Evolutionary conservation across 2,797 vertebrate species (phyloP), one percentile per base, ranked within the genome.

Genomic region (Pelobates cultripes): DNA sequence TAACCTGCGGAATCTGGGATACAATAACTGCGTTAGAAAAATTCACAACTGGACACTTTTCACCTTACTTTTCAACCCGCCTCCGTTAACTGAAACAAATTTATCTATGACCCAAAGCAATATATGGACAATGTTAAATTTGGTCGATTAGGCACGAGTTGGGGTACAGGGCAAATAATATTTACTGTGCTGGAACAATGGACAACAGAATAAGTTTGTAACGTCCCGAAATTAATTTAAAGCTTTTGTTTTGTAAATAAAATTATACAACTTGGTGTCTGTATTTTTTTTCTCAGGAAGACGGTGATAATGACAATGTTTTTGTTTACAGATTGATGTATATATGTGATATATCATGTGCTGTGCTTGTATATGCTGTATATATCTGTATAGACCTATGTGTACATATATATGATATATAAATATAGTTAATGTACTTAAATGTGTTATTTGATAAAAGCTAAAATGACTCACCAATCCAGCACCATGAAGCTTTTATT

Each of bases 201-300:
- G 55, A 7, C 13, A 12, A 57, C 14, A 57, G 9, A 57, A 15
- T 14, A 4, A 2, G 13, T 57, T 57, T 15, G 55, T 57, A 10
- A 57, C 55, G 9, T 57, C 55, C 55, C 13, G 55, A 12, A 57
- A 12, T 57, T 57, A 57, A 57, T 57, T 7, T 12, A 64, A 64
- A 64, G 15, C 61, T 64, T 64, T 64, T 12, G n/a, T 12, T 64
- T 64, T 64, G 61, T 64, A 64, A 64, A 64, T 64, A 64, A 64
- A 64, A n/a, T 28, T 7, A 6, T 64, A 40, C 4, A 64, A 17
- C 17, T 4, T 40, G 61, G n/a, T 10, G 61, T 64, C 61, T 40
- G n/a, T 8, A 10, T 64, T 2, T 28, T 28, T 40, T 64, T 7
- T 57, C 55, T 57, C 55, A 12, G 14, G 13, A 12, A 12, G 5